Base-by-base conservation (phyloP, 2,888 invertebrate species). In the Noctua pronuba region DNA sequence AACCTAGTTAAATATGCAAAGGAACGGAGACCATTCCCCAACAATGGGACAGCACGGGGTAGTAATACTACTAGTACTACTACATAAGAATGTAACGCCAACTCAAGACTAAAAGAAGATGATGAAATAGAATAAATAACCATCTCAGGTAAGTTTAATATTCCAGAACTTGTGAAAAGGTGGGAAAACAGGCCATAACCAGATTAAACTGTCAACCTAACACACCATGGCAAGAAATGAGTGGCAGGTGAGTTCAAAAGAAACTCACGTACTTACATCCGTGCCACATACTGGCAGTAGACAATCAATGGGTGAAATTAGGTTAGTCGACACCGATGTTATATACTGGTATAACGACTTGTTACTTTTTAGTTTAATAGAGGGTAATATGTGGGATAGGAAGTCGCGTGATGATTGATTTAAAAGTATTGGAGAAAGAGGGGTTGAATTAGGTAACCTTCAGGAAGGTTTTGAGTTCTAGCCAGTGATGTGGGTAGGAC, bases 261-360 rank as follows among this genome's bases (percentile, higher is more conserved):
- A 89, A 90, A 90, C 83, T 74, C 80, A 78, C 74, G 81, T 78
- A 89, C 89, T 89, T 71, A 89, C 89, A 91, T 92, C 91, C 92
- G 92, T 88, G 88, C 90, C 83, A 91, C 91, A 90, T 86, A 84
- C 67, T 64, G 35, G 28, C 58, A 62, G 84, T 86, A 75, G 79
- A 90, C 91, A 91, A 92, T 91, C 91, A 89, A 92, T 92, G 80
- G 82, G 90, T 90, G 91, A 91, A 93, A 92, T 92, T 93, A 89
- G 92, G 93, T 92, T 92, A 83, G 75, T 83, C 72, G 80, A 88
- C 87, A 86, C 82, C 81, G 72, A 82, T 85, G 89, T 85, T 72
- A 75, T 67, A 77, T 79, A 74, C 77, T 72, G 49, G 38, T 62
- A 71, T 77, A 81, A 80, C 77, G 67, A 73, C 58, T 77, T 83